Evolutionary conservation across 2,888 invertebrate genomes (phyloP), one percentile per base, ranked within the genome.

Genomic region (Thymelicus acteon): DNA sequence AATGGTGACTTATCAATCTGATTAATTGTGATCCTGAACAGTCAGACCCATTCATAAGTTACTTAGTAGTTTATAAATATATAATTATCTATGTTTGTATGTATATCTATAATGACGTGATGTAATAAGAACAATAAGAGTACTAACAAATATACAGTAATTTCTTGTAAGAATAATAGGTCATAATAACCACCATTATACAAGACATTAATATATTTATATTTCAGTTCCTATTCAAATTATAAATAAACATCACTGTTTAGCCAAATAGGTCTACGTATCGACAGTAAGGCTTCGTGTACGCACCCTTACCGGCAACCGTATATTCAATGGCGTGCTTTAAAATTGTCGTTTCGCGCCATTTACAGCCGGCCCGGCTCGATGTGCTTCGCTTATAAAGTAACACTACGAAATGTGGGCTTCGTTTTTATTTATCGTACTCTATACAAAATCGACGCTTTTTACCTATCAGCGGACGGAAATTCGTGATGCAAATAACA

Each of bases 291-390:
- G 24, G n/a, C n/a, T 65, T 47, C 54, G 15, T 19, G 24, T 15
- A 58, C 47, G 47, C 62, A 68, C 60, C 60, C 31, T 65, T 64
- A 40, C 40, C 48, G 5, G 13, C 64, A 82, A 86, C 86, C 81
- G 83, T 88, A 88, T 87, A 89, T 92, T 90, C 88, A 91, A 90
- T 91, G 91, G 89, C 87, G 86, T 89, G 89, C 88, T 92, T 92
- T 91, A 91, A 92, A 91, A 90, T 90, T 90, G 87, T 90, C 91
- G 90, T 90, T 91, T 90, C 89, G 87, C 90, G 84, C 91, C 91
- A 91, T 93, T 92, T 90, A 84, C 88, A 89, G 82, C 83, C 83
- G 80, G 83, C 85, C 81, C 79, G 81, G 78, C 79, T 80, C 86
- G 85, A 88, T 90, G 87, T 91, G 90, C 85, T 82, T 79, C 82